Percentiles rank a stretch among this genome's conserved stretches.
These are phyloP conservation scores for Papilio gigon DNA, from an alignment of 2,888 invertebrate species.

Conservation along the genomic window DNA sequence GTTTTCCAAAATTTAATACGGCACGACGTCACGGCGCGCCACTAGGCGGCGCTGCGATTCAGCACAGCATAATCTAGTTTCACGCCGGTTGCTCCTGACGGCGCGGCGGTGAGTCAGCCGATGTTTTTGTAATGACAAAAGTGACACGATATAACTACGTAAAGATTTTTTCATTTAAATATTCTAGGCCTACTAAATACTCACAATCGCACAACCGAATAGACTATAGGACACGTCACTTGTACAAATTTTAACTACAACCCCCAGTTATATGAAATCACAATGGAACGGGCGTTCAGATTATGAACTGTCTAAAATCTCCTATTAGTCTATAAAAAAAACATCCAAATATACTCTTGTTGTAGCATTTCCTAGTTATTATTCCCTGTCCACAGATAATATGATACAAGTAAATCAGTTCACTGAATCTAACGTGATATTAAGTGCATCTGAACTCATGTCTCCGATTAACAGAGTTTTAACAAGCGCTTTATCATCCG, in stretches of 20 bases:
- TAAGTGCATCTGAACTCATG: conserved; percentile 50
- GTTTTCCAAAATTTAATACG: conserved; percentile 33
- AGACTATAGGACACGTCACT: too few relatives aligned
- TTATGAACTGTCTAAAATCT: too few relatives aligned
- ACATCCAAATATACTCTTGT: too few relatives aligned
- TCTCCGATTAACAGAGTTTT: conserved; percentile 66
- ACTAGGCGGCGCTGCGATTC: conserved; percentile 5
- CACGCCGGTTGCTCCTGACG: conserved; percentile 25
- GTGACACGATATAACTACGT: neutral
- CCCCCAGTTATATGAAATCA: too few relatives aligned
- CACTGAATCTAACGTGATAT: neutral
- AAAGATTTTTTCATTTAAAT: neutral
- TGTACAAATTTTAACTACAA: too few relatives aligned
- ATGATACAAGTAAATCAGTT: neutral
- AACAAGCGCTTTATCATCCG: conserved; percentile 70
- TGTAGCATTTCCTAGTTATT: too few relatives aligned
- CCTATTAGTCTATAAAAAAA: too few relatives aligned
- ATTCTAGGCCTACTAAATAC: neutral
- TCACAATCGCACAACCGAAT: neutral
- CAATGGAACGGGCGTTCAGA: too few relatives aligned
- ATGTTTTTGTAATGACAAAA: conserved; percentile 22
- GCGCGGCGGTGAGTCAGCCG: neutral
- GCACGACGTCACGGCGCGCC: conserved; percentile 11
- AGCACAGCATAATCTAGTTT: conserved; percentile 25
- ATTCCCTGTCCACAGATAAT: too few relatives aligned